A percentile compares a stretch with the other conserved stretches of the same genome.
These are phyloP conservation scores for Aphelinus certus DNA, from an alignment of 1,140 invertebrate species.

Conservation along the genomic window DNA sequence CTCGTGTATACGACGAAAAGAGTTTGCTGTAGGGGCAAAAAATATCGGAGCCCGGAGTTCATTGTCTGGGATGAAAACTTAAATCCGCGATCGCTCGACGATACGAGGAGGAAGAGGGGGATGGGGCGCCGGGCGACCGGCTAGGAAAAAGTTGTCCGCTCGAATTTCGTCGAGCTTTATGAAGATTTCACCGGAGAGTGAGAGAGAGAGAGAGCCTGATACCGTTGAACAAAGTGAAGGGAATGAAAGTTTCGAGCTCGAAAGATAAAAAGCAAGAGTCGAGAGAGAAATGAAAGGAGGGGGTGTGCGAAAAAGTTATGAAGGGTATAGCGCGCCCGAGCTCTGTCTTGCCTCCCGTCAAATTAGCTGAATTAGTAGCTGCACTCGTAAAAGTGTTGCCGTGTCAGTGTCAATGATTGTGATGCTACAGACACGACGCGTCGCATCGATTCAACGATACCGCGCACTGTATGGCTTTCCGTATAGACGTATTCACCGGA, in stretches of 20 bases:
- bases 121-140: neutral
- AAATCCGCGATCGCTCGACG: slow-evolving; percentile 18
- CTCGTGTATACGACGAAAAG: neutral
- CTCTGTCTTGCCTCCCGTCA: neutral
- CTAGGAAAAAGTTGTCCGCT: slow-evolving; percentile 2
- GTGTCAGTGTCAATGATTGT: too few species aligned
- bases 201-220: neutral
- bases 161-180: slow-evolving; percentile 24
- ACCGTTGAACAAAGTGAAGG: slow-evolving; percentile 10
- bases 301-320: neutral
- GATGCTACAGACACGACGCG: too few species aligned
- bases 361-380: neutral
- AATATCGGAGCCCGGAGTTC: slow-evolving; percentile 7
- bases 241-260: slow-evolving; percentile 19
- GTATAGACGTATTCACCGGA: too few species aligned
- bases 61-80: slow-evolving; percentile 23
- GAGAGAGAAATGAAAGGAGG: neutral
- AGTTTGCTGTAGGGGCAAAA: neutral
- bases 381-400: neutral
- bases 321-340: neutral
- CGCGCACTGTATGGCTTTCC: too few species aligned
- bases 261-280: slow-evolving; percentile 15
- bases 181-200: slow-evolving; percentile 7
- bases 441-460: too few species aligned
- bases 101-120: neutral